These are phyloP conservation scores for Trachelus tabidus DNA, from an alignment of 2,888 invertebrate genomes.

Conservation along the genomic window DNA sequence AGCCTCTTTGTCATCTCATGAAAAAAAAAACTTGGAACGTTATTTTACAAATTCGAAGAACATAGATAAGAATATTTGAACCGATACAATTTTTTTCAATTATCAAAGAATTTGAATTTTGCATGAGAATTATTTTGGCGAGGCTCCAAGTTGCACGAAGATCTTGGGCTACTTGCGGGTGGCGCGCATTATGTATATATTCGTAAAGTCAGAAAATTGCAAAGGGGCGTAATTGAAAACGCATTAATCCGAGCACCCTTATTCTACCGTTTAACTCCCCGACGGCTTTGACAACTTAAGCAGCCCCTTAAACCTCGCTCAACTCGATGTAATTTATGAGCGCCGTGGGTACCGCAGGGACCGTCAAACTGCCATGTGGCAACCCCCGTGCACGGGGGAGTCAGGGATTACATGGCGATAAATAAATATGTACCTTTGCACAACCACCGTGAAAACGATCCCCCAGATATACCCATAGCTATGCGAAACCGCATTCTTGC, in stretches of 20 bases:
- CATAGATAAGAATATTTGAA: neutral
- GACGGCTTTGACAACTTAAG: conserved; percentile 63
- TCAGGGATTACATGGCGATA: conserved; percentile 65
- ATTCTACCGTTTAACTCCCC: conserved; percentile 50
- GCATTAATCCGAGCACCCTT: conserved; percentile 32
- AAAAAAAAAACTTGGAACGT: no score
- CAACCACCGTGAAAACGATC: conserved; percentile 1
- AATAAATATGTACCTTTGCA: conserved; percentile 57
- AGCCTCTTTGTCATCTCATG: no score
- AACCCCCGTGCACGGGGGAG: conserved; percentile 52
- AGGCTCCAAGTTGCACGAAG: no score
- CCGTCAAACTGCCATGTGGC: conserved; percentile 63
- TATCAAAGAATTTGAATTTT: no score
- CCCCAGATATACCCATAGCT: no score
- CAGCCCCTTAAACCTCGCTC: conserved; percentile 61
- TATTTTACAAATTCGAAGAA: no score
- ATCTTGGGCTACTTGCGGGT: neutral
- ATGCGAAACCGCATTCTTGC: no score
- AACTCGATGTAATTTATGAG: conserved; percentile 63
- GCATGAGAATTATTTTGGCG: rapidly evolving
- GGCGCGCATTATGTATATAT: neutral
- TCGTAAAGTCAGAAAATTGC: conserved; percentile 9
- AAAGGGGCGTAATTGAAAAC: conserved; percentile 45
- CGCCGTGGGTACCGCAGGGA: conserved; percentile 52
- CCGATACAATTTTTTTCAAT: no score